Evolutionary conservation across 2,797 vertebrate species (phyloP), one percentile per base, ranked within the genome.

Genomic region (Ctenopoma multispine): DNA sequence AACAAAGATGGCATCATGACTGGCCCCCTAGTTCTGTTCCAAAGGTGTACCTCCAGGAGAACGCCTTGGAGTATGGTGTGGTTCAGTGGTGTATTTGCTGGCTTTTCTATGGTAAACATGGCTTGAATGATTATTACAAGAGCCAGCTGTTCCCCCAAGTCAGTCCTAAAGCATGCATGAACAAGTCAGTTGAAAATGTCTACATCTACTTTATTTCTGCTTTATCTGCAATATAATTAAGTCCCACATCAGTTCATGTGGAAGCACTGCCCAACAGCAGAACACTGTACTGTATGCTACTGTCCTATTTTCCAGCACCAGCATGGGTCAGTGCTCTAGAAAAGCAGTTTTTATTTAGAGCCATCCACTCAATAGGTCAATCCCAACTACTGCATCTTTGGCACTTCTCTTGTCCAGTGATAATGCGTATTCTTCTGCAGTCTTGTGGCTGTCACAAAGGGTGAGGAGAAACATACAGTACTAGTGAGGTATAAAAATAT

Each of bases 251-350:
- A 43, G 55, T 47, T 29, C 40, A 64, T 1, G n/a, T 17, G 3
- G 62, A 58, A 12, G 36, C 34, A 15, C 40, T 55, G 46, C 23
- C 20, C n/a, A 12, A 13, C 14, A 40, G 41, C 23, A 68, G 71
- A 67, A 46, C 31, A 44, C 63, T 53, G 13, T 50, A 24, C 63
- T 75, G 59, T 65, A 67, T 43, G 43, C 47, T 21, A 34, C 71
- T 86, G 80, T 77, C 66, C 85, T 74, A 57, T 83, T 82, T 84
- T 69, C 69, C 57, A 67, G 68, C 72, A 40, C 76, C 63, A 63
- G 63, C 34, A 50, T 66, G 74, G 72, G 75, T 63, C 77, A 78
- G 60, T 69, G 64, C 75, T 75, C 72, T 68, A 81, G 68, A 84
- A 75, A 71, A 51, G 63, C 43, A 11, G 3, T 70, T 62, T 75